These are phyloP conservation scores for Apistogramma diplotaenia DNA, from an alignment of 2,113 vertebrate genomes.

Conservation along the genomic window DNA sequence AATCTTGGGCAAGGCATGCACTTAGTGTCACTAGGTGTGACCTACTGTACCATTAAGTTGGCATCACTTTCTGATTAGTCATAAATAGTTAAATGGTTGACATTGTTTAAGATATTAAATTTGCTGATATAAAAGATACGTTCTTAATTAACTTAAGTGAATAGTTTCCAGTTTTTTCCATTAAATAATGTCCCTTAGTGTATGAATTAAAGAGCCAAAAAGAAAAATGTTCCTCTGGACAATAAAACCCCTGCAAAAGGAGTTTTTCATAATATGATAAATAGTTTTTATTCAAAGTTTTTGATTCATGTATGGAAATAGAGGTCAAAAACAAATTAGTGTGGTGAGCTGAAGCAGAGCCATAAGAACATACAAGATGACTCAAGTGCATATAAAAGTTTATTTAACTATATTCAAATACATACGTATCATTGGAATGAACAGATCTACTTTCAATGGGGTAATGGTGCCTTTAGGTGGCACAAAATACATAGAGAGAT, in stretches of 20 bases:
- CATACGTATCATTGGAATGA: conserved; percentile 26
- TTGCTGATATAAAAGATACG: background rate
- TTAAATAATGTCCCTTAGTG: no score
- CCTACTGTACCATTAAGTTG: background rate
- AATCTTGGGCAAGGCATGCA: conserved; percentile 38
- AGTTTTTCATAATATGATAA: no score
- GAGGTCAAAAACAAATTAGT: background rate
- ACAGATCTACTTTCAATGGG: conserved; percentile 49
- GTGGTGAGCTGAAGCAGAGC: background rate
- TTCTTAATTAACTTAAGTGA: background rate
- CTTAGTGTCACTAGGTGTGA: conserved; percentile 7
- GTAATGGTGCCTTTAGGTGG: conserved; percentile 48
- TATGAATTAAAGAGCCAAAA: no score
- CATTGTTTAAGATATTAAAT: background rate
- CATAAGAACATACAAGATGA: conserved; percentile 25
- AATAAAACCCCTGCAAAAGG: no score
- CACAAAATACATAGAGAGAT: conserved; percentile 48
- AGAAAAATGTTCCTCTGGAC: no score
- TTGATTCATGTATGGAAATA: background rate
- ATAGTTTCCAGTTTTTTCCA: background rate
- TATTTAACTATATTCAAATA: conserved; percentile 64
- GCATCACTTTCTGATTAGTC: background rate
- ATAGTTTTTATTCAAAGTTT: no score
- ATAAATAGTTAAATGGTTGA: background rate
- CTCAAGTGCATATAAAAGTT: conserved; percentile 68